A percentile compares a stretch with the other conserved stretches of the same genome.
Conservation (phyloP, 2,888 invertebrate genomes). For the Noctua janthina region DNA sequence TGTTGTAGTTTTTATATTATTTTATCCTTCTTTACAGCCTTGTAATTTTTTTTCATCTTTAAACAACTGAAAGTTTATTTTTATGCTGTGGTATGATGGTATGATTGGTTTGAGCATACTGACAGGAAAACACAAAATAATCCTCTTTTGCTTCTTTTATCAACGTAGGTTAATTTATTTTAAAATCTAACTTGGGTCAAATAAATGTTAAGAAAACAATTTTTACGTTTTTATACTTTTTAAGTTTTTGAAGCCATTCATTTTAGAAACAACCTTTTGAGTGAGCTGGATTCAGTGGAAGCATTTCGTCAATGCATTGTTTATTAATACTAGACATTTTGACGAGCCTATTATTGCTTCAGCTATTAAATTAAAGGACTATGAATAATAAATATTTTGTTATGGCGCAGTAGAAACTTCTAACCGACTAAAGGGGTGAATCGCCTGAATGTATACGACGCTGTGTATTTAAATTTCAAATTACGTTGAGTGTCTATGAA, state of each 20-base stretch:
- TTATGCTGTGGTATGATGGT: background rate
- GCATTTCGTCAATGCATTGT: background rate
- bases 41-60: slow-evolving; percentile 7
- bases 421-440: slow-evolving; percentile 44
- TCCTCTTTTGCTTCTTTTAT: background rate
- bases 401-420: slow-evolving; percentile 21
- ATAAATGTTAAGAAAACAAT: too few species aligned
- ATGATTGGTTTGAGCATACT: background rate
- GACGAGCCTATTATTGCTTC: slow-evolving; percentile 12
- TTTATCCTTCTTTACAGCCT: slow-evolving; percentile 15
- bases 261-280: background rate
- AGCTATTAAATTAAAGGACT: slow-evolving; percentile 36
- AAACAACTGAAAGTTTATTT: background rate
- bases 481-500: slow-evolving; percentile 50
- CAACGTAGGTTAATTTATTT: background rate
- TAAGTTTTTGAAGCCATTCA: background rate
- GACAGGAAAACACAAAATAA: background rate
- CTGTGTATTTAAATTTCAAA: slow-evolving; percentile 70
- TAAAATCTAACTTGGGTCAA: background rate
- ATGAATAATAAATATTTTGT: slow-evolving; percentile 53
- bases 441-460: slow-evolving; percentile 54
- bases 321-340: slow-evolving; percentile 10
- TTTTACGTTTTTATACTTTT: background rate
- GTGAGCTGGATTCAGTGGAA: background rate
- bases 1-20: background rate